Evolutionary conservation across 64 coral and sea anemone genomes (phyloP).

Genomic region (Platygyra sinensis): DNA sequence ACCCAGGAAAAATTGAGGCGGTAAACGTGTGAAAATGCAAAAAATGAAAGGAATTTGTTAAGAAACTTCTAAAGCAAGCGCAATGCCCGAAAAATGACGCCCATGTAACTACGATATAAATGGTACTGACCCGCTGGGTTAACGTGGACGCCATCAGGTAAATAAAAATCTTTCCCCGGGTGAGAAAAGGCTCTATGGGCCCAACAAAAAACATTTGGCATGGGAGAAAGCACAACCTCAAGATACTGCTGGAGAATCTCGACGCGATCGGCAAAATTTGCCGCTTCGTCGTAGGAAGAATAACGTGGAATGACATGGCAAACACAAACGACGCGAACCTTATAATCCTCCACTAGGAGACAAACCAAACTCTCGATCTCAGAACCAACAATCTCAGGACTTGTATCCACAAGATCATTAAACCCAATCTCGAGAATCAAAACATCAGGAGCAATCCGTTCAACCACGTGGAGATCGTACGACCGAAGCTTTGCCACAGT

Average conservation of each 20-base stretch:
- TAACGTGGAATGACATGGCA: conserved; percentile 51
- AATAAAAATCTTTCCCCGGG: conserved; percentile 24
- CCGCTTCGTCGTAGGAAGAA: not conserved
- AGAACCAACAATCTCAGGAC: not conserved
- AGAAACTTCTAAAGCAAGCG: not conserved
- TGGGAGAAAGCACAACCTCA: too few species aligned
- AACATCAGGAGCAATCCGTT: conserved; percentile 1
- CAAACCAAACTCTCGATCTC: not conserved
- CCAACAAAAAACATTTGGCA: not conserved
- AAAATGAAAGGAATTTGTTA: not conserved
- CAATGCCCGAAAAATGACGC: not conserved
- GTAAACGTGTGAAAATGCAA: not conserved
- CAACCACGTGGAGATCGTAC: not conserved
- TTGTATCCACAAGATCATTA: not conserved
- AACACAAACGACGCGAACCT: conserved; percentile 46
- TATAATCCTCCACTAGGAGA: not conserved
- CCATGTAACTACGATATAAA: too few species aligned
- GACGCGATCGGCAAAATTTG: not conserved
- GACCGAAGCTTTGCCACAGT: not conserved
- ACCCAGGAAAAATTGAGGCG: too few species aligned
- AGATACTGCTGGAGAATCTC: too few species aligned
- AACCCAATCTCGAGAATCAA: not conserved
- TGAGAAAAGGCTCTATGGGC: conserved; percentile 17
- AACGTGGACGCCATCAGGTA: conserved; percentile 4
- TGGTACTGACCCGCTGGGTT: too few species aligned